These are phyloP conservation scores for Zelleria hepariella DNA, from an alignment of 2,888 invertebrate species.

Conservation along the genomic window DNA sequence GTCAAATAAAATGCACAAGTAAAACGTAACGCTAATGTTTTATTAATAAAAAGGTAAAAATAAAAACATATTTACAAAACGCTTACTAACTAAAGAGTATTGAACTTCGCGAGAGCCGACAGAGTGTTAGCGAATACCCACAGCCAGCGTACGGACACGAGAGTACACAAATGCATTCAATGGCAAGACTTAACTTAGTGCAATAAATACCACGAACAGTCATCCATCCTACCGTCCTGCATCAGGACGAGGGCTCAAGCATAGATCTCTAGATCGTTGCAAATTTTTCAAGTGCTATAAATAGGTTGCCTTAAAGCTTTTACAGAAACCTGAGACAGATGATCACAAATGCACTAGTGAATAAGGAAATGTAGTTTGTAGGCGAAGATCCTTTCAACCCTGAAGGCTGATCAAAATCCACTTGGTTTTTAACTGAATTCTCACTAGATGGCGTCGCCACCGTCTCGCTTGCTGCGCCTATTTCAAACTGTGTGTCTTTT, in stretches of 20 bases:
- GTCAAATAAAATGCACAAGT: conserved; percentile 12
- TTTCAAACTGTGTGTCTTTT: conserved; percentile 43
- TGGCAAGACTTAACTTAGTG: conserved; percentile 58
- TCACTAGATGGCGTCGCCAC: background rate
- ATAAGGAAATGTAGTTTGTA: background rate
- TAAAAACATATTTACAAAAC: conserved; percentile 63
- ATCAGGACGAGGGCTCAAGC: background rate
- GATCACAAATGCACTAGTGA: conserved; percentile 31
- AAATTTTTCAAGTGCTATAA: conserved; percentile 47
- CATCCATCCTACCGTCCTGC: background rate
- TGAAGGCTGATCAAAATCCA: conserved; percentile 31
- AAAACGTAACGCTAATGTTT: conserved; percentile 24
- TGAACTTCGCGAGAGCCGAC: conserved; percentile 30
- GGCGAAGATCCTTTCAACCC: conserved; percentile 8
- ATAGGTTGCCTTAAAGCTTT: conserved; percentile 42
- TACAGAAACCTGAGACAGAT: conserved; percentile 35
- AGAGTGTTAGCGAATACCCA: conserved; percentile 15
- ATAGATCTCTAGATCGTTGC: background rate
- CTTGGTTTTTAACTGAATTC: conserved; percentile 34
- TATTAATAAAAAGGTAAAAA: conserved; percentile 20
- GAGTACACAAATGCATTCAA: conserved; percentile 52
- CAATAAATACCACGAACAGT: conserved; percentile 27
- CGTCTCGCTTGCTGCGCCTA: conserved; percentile 25
- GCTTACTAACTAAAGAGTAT: conserved; percentile 55
- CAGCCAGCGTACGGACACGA: conserved; percentile 18